phyloP scores from a whole-genome alignment of 2,113 vertebrate genomes.

The Balaenoptera acutorostrata region DNA sequence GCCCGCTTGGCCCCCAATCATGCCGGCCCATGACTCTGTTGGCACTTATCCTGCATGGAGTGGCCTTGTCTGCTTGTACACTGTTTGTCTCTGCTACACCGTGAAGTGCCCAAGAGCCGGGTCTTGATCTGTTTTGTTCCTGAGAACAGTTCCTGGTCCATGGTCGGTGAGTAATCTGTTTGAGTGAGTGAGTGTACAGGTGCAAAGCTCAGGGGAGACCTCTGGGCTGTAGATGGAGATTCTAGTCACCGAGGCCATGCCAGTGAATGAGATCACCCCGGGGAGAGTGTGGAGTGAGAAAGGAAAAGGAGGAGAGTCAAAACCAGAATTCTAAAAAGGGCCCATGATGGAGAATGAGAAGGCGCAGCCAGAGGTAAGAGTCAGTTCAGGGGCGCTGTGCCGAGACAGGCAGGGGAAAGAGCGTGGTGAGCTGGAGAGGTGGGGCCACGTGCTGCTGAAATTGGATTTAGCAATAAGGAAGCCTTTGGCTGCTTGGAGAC shows the following conservation, averaged over 20 bases:
- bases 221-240: neutral
- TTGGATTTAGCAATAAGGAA: neutral
- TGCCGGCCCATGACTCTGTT: neutral
- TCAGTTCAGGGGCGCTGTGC: accelerated
- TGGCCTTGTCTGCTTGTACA: neutral
- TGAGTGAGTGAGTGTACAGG: neutral
- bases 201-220: neutral
- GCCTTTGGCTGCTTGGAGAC: neutral
- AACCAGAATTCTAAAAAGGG: neutral
- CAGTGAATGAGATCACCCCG: neutral
- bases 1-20: neutral
- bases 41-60: neutral
- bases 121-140: neutral
- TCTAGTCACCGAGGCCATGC: neutral
- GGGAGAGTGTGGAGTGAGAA: neutral
- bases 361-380: neutral
- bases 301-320: neutral
- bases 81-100: neutral
- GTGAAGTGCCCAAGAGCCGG: neutral
- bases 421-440: neutral
- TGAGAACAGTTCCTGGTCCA: neutral
- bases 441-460: too few relatives aligned
- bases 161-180: neutral
- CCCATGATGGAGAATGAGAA: accelerated
- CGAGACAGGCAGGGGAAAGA: neutral